A percentile compares a stretch with the other conserved stretches of the same genome.
Conservation (phyloP, 2,113 vertebrate species). For the Chaetodon auriga region DNA sequence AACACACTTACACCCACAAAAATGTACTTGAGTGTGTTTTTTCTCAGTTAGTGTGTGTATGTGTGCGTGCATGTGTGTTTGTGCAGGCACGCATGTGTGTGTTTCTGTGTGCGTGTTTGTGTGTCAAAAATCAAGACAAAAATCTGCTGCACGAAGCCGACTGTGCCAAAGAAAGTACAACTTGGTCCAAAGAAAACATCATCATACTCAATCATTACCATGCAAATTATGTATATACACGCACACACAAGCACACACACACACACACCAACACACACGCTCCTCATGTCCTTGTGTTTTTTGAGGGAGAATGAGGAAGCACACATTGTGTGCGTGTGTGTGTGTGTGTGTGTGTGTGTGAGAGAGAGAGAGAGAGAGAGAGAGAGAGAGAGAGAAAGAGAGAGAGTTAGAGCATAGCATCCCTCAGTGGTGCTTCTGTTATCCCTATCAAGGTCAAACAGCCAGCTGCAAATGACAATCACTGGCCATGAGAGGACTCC, state of each 20-base stretch:
- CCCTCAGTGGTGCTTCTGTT: slow-evolving; percentile 54
- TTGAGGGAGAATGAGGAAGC: slow-evolving; percentile 9
- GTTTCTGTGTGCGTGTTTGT: not conserved
- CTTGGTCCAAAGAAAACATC: slow-evolving; percentile 21
- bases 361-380: not conserved
- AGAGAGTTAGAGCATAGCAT: slow-evolving; percentile 8
- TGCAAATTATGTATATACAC: slow-evolving; percentile 4
- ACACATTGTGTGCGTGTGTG: not conserved
- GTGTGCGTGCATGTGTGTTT: not conserved
- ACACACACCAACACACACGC: not conserved
- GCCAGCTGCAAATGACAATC: slow-evolving; percentile 72
- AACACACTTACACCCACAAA: not conserved
- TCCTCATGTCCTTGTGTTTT: not conserved
- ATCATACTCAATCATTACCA: slow-evolving; percentile 12
- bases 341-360: slow-evolving; percentile 16
- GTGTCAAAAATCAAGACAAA: slow-evolving; percentile 7
- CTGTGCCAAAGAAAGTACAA: not conserved
- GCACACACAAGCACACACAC: not conserved
- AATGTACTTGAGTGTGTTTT: not conserved
- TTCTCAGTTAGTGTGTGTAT: not conserved
- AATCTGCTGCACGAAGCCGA: not conserved
- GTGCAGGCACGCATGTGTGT: too few species aligned
- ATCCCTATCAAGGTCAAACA: slow-evolving; percentile 64
- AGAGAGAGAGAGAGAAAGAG: not conserved
- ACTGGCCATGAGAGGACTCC: slow-evolving; percentile 57